Percentiles rank a stretch among this genome's conserved stretches.
phyloP scores from a whole-genome alignment of 2,888 invertebrate genomes.

The Acanthosepion pharaonis region DNA sequence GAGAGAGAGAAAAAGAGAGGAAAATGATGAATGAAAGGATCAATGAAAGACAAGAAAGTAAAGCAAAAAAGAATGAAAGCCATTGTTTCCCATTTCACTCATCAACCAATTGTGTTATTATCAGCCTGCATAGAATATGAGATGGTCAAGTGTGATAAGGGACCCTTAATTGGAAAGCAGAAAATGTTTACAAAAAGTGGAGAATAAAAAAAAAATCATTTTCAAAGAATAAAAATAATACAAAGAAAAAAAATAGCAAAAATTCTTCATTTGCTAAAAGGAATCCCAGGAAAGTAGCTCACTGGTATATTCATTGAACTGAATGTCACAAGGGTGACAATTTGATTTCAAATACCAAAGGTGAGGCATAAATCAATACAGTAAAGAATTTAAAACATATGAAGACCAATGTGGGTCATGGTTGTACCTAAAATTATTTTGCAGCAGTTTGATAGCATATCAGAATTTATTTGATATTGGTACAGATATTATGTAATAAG shows the following conservation, averaged over 20 bases:
- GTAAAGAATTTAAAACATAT: too few species aligned
- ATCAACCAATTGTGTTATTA: neutral
- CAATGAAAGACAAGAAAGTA: neutral
- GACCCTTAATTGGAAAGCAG: neutral
- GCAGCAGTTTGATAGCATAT: too few species aligned
- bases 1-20: neutral
- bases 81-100: neutral
- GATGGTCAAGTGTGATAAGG: neutral
- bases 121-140: slow-evolving; percentile 33
- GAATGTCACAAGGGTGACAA: neutral
- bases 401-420: too few species aligned
- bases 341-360: neutral
- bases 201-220: neutral
- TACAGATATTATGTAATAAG: too few species aligned
- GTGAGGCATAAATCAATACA: too few species aligned
- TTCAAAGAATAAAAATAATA: neutral
- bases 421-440: too few species aligned
- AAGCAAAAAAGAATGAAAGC: neutral
- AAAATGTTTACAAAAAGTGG: neutral
- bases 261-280: neutral
- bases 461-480: too few species aligned
- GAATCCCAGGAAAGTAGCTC: neutral
- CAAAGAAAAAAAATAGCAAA: neutral
- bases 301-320: neutral
- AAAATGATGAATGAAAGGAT: neutral